Evolutionary conservation across 1,140 invertebrate genomes (phyloP), one percentile per base, ranked within the genome.

Genomic region (Pseudobourletiella spinata): DNA sequence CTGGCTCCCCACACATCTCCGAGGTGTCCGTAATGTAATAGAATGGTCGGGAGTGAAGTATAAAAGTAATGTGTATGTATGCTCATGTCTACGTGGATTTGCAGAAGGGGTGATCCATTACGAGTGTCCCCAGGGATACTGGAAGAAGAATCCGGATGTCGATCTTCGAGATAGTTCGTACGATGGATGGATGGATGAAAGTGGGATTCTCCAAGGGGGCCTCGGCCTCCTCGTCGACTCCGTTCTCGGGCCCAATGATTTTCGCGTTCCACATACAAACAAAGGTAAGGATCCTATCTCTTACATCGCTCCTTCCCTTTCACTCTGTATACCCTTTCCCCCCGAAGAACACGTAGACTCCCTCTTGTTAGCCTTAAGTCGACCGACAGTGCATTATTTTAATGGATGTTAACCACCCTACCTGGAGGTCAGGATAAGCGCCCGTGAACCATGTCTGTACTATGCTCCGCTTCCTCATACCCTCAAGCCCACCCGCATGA

Each of bases 171-270:
- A 86, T 71, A 74, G 75, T 59, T 80, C 78, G 11, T 86, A 85
- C 71, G 84, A 86, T 70, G 83, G 84, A 18, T 69, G 74, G 11
- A 72, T 72, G 26, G 74, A 79, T 68, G 74, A 78, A 65, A 69
- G 71, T 25, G 73, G 72, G 70, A 74, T 78, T 67, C 80, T 92
- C 57, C 79, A 79, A 16, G 84, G 86, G 20, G 95, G 95, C 1
- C 75, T 98, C 6, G 95, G 95, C 24, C 89, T 95, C 74, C 80
- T 98, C 46, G 86, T 86, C n/a, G 94, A 98, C 74, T 91, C 92
- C 11, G 81, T 83, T 66, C 80, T 79, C 65, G 89, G 90, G 44
- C 78, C 82, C 48, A 86, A 88, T 69, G 88, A 91, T 79, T 92
- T 91, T 76, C 81, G 84, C 46, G 24, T 44, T 25, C 25, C 39